Percentiles rank a stretch among this genome's conserved stretches.
These are phyloP conservation scores for Andrena bucephala DNA, from an alignment of 2,888 invertebrate genomes.

Conservation along the genomic window DNA sequence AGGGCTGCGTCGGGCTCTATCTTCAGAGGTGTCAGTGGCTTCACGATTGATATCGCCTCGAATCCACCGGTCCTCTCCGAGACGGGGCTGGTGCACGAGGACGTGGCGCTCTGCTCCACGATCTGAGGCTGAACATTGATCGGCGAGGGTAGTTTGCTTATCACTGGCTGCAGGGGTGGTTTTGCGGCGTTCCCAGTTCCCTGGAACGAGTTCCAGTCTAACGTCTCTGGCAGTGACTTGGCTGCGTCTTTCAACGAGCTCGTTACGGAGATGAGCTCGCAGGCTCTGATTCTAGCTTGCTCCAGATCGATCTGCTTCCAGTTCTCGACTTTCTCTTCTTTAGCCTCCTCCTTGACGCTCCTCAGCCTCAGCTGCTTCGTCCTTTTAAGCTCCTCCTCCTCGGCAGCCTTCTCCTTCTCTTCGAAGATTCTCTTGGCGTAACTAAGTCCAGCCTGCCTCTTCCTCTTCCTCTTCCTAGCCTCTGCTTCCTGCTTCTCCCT, in stretches of 20 bases:
- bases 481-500: constrained; percentile 87
- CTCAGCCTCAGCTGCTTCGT: constrained; percentile 80
- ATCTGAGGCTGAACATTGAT: constrained; percentile 86
- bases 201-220: constrained; percentile 85
- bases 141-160: constrained; percentile 85
- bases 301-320: constrained; percentile 86
- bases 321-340: constrained; percentile 78
- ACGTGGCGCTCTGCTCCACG: constrained; percentile 85
- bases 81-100: constrained; percentile 83
- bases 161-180: constrained; percentile 55
- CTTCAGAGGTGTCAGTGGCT: constrained; percentile 87
- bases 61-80: constrained; percentile 87
- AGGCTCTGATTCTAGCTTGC: constrained; percentile 86
- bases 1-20: constrained; percentile 85
- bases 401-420: constrained; percentile 90
- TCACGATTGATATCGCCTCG: constrained; percentile 88
- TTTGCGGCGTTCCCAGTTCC: constrained; percentile 42
- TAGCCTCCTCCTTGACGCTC: constrained; percentile 79
- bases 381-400: constrained; percentile 87
- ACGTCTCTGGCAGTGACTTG: constrained; percentile 88
- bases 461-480: constrained; percentile 87
- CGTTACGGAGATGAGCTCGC: constrained; percentile 85
- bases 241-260: constrained; percentile 88
- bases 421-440: constrained; percentile 91
- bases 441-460: constrained; percentile 88